Evolutionary conservation across 2,797 vertebrate species (phyloP).

Genomic region (Gambelia wislizenii): DNA sequence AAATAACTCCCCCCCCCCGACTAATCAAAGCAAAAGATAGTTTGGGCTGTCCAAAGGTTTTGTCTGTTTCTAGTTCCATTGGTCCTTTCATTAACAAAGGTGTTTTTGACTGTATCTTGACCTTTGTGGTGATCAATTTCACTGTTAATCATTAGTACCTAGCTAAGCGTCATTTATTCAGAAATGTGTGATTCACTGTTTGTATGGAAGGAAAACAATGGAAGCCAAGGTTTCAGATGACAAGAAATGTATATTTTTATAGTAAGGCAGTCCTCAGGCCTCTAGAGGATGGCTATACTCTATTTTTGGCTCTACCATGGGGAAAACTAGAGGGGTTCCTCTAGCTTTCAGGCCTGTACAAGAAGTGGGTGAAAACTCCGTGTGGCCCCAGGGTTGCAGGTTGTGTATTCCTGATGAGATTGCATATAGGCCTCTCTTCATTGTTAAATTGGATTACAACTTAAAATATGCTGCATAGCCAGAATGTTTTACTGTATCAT

Average conservation of each 20-base stretch:
- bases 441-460: not conserved
- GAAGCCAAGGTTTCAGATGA: not conserved
- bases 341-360: not conserved
- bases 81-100: conserved; percentile 43
- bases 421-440: not conserved
- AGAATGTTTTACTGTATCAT: accelerated
- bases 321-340: not conserved
- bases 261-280: accelerated
- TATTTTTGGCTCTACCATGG: not conserved
- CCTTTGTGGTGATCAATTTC: conserved; percentile 68
- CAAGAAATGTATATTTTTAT: conserved; percentile 12
- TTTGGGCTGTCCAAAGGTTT: conserved; percentile 30
- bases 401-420: not conserved
- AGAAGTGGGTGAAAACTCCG: not conserved
- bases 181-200: accelerated
- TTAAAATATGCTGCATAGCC: not conserved
- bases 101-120: conserved; percentile 53
- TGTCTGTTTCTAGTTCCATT: conserved; percentile 41
- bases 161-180: conserved; percentile 58
- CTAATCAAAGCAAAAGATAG: conserved; percentile 21
- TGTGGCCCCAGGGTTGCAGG: not conserved
- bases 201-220: not conserved
- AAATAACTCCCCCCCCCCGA: conserved; percentile 29
- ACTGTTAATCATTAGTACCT: conserved; percentile 77
- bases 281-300: not conserved